A percentile compares a stretch with the other conserved stretches of the same genome.
Conservation (phyloP, 2,888 invertebrate genomes). For the Scaptomyza reducta region DNA sequence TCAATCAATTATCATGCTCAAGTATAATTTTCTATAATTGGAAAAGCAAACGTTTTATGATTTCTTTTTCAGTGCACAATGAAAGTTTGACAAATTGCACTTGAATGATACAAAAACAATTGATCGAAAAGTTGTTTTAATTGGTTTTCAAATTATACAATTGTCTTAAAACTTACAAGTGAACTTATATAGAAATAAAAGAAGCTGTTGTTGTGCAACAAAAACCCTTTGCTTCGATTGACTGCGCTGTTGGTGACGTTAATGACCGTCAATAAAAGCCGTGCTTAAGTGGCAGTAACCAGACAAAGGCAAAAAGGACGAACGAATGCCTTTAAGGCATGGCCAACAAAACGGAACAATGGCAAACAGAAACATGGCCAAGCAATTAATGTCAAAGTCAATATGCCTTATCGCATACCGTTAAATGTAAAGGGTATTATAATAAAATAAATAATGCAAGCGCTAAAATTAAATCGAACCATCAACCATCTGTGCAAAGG, state of each 20-base stretch:
- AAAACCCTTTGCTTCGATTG: conserved; percentile 22
- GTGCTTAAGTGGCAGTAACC: conserved; percentile 71
- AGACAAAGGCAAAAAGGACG: background rate
- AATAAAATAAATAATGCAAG: conserved; percentile 76
- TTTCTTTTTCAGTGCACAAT: background rate
- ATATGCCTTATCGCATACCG: conserved; percentile 74
- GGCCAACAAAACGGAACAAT: conserved; percentile 24
- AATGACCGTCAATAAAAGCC: conserved; percentile 77
- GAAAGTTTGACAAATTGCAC: conserved; percentile 2
- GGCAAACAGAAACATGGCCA: conserved; percentile 42
- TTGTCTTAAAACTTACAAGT: conserved; percentile 6
- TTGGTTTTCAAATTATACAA: conserved; percentile 14
- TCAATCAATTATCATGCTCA: background rate
- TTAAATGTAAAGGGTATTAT: conserved; percentile 78
- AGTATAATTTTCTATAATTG: background rate
- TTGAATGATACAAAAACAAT: conserved; percentile 6
- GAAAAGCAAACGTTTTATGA: background rate
- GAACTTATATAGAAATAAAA: conserved; percentile 10
- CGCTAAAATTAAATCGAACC: conserved; percentile 77
- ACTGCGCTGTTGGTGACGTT: conserved; percentile 59
- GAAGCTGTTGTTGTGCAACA: background rate
- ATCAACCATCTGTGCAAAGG: conserved; percentile 70
- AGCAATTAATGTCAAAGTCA: conserved; percentile 77
- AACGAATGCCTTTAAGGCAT: conserved; percentile 30
- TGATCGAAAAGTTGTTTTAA: conserved; percentile 10